These are phyloP conservation scores for Rhogogaster chlorosoma DNA, from an alignment of 2,888 invertebrate genomes.

Conservation along the genomic window DNA sequence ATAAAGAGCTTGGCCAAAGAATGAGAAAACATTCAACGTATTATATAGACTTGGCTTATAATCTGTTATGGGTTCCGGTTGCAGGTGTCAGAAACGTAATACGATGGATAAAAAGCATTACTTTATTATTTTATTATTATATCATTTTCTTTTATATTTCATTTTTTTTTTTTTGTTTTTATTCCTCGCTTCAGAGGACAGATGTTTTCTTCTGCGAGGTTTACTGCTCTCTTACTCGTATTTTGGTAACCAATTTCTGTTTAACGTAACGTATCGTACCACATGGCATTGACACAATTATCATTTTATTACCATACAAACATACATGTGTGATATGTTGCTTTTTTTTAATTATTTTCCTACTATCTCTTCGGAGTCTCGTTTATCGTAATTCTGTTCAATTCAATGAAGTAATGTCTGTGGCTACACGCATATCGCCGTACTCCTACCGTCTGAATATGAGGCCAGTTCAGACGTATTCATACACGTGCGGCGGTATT, in stretches of 20 bases:
- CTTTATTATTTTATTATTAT: background rate
- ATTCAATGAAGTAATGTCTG: constrained; percentile 5
- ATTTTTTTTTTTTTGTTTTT: background rate
- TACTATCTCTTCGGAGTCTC: background rate
- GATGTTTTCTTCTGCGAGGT: background rate
- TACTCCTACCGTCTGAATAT: background rate
- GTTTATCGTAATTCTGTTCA: constrained; percentile 10
- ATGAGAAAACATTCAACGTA: constrained; percentile 21
- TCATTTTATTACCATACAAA: constrained; percentile 11
- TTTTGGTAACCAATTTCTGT: background rate
- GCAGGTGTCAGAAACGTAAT: constrained; percentile 5
- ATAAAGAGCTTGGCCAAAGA: background rate
- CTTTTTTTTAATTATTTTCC: constrained; percentile 28
- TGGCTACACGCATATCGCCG: background rate
- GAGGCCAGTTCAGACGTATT: constrained; percentile 19
- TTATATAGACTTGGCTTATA: background rate
- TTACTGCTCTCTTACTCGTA: background rate
- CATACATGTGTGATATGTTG: background rate
- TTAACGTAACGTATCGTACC: background rate
- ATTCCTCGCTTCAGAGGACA: background rate
- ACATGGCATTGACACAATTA: constrained; percentile 26
- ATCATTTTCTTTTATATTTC: background rate
- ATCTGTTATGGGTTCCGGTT: constrained; percentile 14
- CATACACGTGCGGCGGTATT: background rate
- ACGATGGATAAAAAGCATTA: background rate